Evolutionary conservation across 2,113 vertebrate genomes (phyloP), one percentile per base, ranked within the genome.

Genomic region (Neotoma lepida): DNA sequence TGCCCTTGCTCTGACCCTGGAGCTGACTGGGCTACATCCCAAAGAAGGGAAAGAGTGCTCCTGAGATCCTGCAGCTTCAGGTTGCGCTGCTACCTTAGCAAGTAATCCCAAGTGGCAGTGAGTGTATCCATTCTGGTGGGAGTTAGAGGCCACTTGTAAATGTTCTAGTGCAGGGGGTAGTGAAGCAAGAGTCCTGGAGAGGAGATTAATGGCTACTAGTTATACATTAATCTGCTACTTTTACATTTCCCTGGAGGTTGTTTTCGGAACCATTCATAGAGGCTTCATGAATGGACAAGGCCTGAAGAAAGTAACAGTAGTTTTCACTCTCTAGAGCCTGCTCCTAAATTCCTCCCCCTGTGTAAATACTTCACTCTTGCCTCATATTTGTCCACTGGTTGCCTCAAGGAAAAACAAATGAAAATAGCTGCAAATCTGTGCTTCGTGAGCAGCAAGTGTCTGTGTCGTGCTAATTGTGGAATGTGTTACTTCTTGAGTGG

Each of bases 301-400:
- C 20, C 33, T 78, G 5, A 81, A 61, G 28, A 89, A 90, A 80
- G 33, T n/a, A 86, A 84, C 10, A 51, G 9, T 41, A 70, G 22
- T 15, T 39, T 93, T 93, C 49, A 70, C 33, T 89, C 14, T 85
- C 54, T 20, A 78, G 93, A 84, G 35, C 68, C 44, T 81, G 68
- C 71, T 92, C 9, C n/a, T 74, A 58, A 85, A 96, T 86, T 80
- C 39, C 71, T 78, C 58, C 64, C 26, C 15, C 15, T 78, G 22
- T 88, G 76, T 74, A 90, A 96, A 88, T 87, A 76, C 17, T 80
- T 92, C 87, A 90, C 63, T 33, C 71, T 92, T 92, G 33, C 61
- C 30, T 89, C 71, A 86, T 89, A 24, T 91, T 94, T 94, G 54
- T 80, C 30, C 35, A 90, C 33, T 70, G 6, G 77, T 89, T 91